Evolutionary conservation across 2,888 invertebrate species (phyloP), one percentile per base, ranked within the genome.

Genomic region (Danaus chrysippus): DNA sequence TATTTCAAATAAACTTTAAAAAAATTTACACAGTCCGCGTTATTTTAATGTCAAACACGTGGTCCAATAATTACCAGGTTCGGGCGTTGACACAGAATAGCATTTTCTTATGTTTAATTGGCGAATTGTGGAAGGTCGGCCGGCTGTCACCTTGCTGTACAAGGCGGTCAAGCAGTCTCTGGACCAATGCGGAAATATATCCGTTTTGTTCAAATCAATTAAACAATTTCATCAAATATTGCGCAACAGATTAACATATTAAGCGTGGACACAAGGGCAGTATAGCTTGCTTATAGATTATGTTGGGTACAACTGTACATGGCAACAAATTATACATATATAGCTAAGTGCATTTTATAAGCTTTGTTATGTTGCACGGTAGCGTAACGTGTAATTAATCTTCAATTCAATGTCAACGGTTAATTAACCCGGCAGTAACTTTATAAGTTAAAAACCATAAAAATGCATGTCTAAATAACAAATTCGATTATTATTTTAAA

Each of bases 21-120:
- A n/a, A 34, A 46, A 5, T 49, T 49, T 1, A 49, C 10, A 17
- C 1, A n/a, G 1, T 46, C 17, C 1, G 17, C 10, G 15, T 10
- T 49, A 9, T 11, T 49, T 58, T 65, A 56, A 56, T 42, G 49
- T 43, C 23, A 53, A 56, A 43, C 53, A 49, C 58, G 43, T 58
- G 54, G 34, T 43, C 19, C 59, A 62, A 58, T 59, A 64, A 58
- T 62, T 56, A 59, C 52, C 56, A 56, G 54, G 54, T 52, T 60
- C 60, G 70, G 68, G 59, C 71, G 43, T 70, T 71, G 71, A 71
- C 70, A 63, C 65, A 63, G 44, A 57, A 57, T 68, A 67, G 66
- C 65, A 67, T 67, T 68, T 62, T 63, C 53, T 61, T 61, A 63
- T 60, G 54, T 66, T 70, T 70, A 67, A 65, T 61, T 61, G 61